Conservation (phyloP, 2,888 invertebrate species). For the Apodemia zela region DNA sequence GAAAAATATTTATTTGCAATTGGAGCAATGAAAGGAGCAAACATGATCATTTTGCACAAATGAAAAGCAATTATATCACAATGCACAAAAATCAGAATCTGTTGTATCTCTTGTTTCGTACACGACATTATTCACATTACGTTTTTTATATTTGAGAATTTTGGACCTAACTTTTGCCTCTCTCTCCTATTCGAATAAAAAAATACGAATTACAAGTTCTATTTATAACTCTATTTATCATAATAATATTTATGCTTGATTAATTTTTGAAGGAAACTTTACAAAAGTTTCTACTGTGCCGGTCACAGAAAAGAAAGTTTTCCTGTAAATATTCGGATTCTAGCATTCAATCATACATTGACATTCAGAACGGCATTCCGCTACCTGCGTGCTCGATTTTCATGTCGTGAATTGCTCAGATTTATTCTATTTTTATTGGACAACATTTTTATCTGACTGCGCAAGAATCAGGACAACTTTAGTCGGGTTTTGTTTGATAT, state of each 20-base stretch:
- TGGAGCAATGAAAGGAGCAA: too few species aligned
- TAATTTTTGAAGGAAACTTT: conserved; percentile 5
- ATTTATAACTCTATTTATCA: too few species aligned
- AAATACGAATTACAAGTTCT: too few species aligned
- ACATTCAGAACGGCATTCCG: conserved; percentile 19
- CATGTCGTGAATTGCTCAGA: not conserved
- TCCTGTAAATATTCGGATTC: conserved; percentile 13
- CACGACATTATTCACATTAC: too few species aligned
- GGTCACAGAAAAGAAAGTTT: not conserved
- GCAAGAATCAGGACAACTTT: not conserved
- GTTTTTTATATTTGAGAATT: too few species aligned
- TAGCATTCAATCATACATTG: conserved; percentile 23
- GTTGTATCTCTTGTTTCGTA: too few species aligned
- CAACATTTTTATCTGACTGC: not conserved
- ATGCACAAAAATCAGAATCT: too few species aligned
- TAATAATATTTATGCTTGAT: not conserved
- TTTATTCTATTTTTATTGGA: conserved; percentile 2
- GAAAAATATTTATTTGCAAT: too few species aligned
- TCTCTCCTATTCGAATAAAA: too few species aligned
- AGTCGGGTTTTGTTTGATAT: not conserved
- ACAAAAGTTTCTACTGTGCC: not conserved
- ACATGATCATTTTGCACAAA: too few species aligned
- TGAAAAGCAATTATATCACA: too few species aligned
- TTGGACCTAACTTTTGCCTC: too few species aligned
- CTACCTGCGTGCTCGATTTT: conserved; percentile 9